Evolutionary conservation across 1,140 invertebrate genomes (phyloP).

Genomic region (Streblospio benedicti): DNA sequence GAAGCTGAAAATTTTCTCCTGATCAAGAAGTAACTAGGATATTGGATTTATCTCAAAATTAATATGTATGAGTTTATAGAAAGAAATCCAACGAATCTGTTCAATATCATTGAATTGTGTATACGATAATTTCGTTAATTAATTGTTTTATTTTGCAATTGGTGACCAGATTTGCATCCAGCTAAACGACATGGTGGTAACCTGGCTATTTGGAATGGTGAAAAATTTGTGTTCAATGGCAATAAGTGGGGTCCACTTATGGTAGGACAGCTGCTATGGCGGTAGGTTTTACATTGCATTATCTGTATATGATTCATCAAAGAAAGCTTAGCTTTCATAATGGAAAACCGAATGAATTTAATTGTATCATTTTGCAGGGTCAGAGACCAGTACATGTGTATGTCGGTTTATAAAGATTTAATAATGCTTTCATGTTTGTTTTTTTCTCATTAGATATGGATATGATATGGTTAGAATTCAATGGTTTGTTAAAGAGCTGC

Average conservation of each 20-base stretch:
- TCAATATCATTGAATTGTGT: background rate
- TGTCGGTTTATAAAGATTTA: too few relatives aligned
- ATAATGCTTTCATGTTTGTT: too few relatives aligned
- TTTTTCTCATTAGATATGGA: too few relatives aligned
- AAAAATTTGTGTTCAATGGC: slow-evolving; percentile 51
- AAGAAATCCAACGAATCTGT: slow-evolving; percentile 19
- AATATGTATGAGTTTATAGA: slow-evolving; percentile 37
- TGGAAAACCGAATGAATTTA: too few relatives aligned
- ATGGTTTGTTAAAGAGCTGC: slow-evolving; percentile 40
- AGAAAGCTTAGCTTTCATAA: too few relatives aligned
- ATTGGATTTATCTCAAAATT: slow-evolving; percentile 16
- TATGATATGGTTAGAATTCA: slow-evolving; percentile 47
- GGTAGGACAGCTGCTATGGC: slow-evolving; percentile 49
- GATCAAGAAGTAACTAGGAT: background rate
- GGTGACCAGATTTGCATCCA: slow-evolving; percentile 15
- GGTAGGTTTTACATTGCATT: too few relatives aligned
- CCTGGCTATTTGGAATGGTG: slow-evolving; percentile 52
- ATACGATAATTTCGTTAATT: background rate
- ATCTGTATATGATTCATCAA: too few relatives aligned
- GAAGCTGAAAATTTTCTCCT: background rate
- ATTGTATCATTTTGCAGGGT: too few relatives aligned
- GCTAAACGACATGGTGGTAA: background rate
- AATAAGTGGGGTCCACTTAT: slow-evolving; percentile 48
- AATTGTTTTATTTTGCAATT: slow-evolving; percentile 1
- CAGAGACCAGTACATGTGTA: too few relatives aligned